Base-by-base conservation (phyloP, 92 coral and sea anemone genomes). In the Micromussa lordhowensis region DNA sequence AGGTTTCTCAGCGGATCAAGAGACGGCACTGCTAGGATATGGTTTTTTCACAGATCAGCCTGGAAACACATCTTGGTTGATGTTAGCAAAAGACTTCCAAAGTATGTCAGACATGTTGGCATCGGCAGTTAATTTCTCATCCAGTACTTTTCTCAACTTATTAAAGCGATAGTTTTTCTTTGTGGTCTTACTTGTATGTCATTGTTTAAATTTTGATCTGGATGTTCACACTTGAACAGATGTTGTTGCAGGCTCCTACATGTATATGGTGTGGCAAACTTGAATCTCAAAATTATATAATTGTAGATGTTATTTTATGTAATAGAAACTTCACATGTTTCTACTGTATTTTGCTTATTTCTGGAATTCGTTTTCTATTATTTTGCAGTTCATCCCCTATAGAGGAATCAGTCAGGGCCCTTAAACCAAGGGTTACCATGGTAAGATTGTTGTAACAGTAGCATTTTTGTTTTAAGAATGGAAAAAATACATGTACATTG, bases 1-100 rank as follows among this genome's bases (percentile, higher is more conserved):
- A 94, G 96, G 83, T 97, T 97, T 86, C 95, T 97, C 24, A 97
- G 99, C 88, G 99, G 99, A 4, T 97, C 99, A 53, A 94, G 96
- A 89, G 99, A 97, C 85, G 99, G 98, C 24, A 96, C 98, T 0
- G 98, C 99, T 5, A 88, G 99, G 85, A 97, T 97, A 69, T 97
- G 99, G 99, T 97, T 79, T 83, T 97, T 91, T 32, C 96, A 90
- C 64, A 83, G 99, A 66, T 94, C 99, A 11, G 91, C 92, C 68
- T 97, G 99, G 99, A 97, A 96, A 82, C 92, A 91, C 78, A 82
- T 94, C 34, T 78, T 97, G 35, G 69, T 97, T 57, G 98, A 97
- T 71, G 92, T 94, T 68, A 89, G 93, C 61, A 92, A 88, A 75
- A 91, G 93, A 68, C 90, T 94, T 32, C 92, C 92, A 48, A 89